A percentile compares a stretch with the other conserved stretches of the same genome.
Evolutionary conservation across 1,140 invertebrate species (phyloP).

Genomic region (Steinernema khuongi): DNA sequence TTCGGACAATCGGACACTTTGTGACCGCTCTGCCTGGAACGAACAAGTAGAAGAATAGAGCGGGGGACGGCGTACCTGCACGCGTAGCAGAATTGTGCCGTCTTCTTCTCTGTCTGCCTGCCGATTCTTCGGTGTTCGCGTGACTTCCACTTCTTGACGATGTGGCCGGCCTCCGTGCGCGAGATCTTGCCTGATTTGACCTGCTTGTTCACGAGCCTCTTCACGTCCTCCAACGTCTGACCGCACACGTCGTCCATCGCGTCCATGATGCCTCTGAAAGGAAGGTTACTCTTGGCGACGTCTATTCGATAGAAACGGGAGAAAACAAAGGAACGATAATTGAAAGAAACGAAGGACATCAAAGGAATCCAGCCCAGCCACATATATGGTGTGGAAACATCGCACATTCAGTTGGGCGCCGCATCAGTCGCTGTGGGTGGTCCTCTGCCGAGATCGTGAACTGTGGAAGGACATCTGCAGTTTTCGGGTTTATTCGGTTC

Average conservation of each 20-base stretch:
- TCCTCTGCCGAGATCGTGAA: no score
- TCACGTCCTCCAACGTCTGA: background rate
- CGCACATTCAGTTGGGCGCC: no score
- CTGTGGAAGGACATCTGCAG: no score
- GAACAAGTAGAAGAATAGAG: constrained; percentile 44
- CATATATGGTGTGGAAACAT: no score
- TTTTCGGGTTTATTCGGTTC: no score
- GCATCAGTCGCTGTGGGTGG: no score
- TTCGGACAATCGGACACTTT: constrained; percentile 74
- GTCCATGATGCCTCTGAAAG: no score
- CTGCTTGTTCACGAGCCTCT: constrained; percentile 21
- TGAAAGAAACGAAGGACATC: no score
- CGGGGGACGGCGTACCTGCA: background rate
- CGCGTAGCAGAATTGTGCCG: background rate
- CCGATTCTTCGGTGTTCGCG: constrained; percentile 27
- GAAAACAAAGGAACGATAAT: no score
- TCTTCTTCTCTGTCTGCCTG: constrained; percentile 25
- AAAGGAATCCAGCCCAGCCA: no score
- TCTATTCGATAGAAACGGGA: no score
- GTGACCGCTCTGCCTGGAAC: constrained; percentile 70
- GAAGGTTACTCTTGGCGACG: no score
- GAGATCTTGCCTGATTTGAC: background rate
- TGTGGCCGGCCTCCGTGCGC: constrained; percentile 8
- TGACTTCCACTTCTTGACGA: constrained; percentile 37
- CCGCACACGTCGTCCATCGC: background rate